These are phyloP conservation scores for Rhagologus leucostigma DNA, from an alignment of 2,113 vertebrate genomes.

Conservation along the genomic window DNA sequence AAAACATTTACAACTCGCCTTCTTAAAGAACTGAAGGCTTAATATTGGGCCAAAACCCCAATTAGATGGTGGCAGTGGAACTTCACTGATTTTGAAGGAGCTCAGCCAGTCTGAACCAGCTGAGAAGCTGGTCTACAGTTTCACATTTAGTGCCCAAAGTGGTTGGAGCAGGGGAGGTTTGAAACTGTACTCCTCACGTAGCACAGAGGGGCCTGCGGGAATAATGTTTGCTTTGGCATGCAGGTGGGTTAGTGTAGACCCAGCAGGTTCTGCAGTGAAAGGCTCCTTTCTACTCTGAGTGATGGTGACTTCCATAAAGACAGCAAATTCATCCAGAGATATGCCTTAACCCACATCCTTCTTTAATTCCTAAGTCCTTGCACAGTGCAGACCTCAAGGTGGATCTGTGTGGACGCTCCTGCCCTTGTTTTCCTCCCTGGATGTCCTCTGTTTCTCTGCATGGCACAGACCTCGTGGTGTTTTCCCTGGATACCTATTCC, in stretches of 20 bases:
- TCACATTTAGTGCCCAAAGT: not conserved
- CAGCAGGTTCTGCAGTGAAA: slow-evolving; percentile 36
- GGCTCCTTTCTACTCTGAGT: slow-evolving; percentile 18
- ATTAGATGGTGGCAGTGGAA: not conserved
- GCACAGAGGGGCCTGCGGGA: not conserved
- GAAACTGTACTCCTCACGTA: slow-evolving; percentile 48
- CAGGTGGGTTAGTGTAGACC: not conserved
- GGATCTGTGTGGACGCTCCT: not conserved
- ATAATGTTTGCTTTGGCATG: slow-evolving; percentile 51
- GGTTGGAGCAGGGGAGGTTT: not conserved
- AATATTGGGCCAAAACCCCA: not conserved
- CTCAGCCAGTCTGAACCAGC: not conserved
- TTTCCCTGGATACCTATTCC: not conserved
- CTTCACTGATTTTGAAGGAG: not conserved
- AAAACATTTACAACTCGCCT: not conserved
- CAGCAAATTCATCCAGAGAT: slow-evolving; percentile 6
- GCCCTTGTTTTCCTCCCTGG: not conserved
- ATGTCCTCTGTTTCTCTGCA: not conserved
- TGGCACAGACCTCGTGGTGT: rapidly evolving
- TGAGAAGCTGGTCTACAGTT: not conserved
- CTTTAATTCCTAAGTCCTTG: not conserved
- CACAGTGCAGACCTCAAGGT: not conserved
- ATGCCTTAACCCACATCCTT: not conserved
- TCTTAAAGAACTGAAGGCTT: not conserved
- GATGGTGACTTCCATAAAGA: not conserved